These are phyloP conservation scores for Vannuccia rotundouncinata DNA, from an alignment of 2,888 invertebrate species.

Conservation along the genomic window DNA sequence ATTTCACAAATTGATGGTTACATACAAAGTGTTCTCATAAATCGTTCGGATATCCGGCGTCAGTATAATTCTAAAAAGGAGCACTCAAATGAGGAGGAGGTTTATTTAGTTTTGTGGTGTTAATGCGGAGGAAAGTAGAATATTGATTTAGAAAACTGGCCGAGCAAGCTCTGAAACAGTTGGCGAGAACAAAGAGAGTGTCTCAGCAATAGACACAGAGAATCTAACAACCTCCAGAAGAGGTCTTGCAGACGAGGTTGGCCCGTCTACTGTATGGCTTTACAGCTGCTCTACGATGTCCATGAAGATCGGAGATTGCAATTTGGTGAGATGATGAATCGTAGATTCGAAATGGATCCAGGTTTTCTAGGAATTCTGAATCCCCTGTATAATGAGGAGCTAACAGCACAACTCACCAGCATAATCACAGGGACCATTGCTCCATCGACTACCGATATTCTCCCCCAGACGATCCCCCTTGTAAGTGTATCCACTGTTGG, in stretches of 20 bases:
- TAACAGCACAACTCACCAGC: too few species aligned
- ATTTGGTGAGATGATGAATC: background rate
- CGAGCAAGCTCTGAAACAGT: background rate
- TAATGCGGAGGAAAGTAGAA: background rate
- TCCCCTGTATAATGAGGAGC: too few species aligned
- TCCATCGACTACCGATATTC: conserved; percentile 52
- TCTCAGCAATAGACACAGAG: background rate
- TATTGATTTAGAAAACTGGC: background rate
- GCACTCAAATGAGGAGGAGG: background rate
- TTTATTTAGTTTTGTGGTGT: background rate
- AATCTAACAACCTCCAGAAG: background rate
- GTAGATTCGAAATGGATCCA: background rate
- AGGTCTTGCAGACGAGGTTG: background rate
- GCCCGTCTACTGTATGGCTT: background rate
- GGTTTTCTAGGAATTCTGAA: background rate
- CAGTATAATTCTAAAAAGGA: background rate
- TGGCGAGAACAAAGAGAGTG: background rate
- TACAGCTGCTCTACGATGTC: background rate
- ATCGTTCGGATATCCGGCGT: background rate
- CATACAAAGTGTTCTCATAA: background rate
- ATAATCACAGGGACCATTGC: conserved; percentile 47
- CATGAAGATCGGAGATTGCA: background rate
- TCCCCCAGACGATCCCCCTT: conserved; percentile 64
- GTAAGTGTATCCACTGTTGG: conserved; percentile 67
- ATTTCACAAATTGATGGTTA: background rate